Base-by-base conservation (phyloP, 2,113 vertebrate genomes). In the Himantopus leucocephalus region DNA sequence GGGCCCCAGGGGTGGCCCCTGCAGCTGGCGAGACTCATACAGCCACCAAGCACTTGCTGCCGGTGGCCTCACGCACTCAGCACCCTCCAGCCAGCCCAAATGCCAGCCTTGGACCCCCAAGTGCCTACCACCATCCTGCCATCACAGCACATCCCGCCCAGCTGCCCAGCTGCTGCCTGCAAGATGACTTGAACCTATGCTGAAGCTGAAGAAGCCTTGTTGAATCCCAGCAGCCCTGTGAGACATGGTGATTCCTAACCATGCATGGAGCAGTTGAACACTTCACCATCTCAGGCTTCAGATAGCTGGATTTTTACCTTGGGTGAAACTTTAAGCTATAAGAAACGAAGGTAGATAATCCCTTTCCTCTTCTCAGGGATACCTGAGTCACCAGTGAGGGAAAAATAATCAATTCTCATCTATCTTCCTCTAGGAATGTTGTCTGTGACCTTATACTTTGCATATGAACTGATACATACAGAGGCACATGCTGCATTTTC, bases 31-130 rank as follows among this genome's bases (percentile, higher is more conserved):
- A 52, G 29, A 47, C 39, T 72, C 76, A 47, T 7, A 56, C 14
- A 80, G 35, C 37, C n/a, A 74, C 35, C 14, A 50, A 68, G n/a
- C 21, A 39, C 45, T 26, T 71, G n/a, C 24, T 82, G 24, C 13
- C 0, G 1, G 15, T 19, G 27, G 35, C 10, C 12, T 58, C 10
- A 45, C 1, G 1, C 6, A 47, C 45, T 67, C 20, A 24, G 50
- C 34, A 34, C 13, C 41, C 37, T 77, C 41, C 41, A 82, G 43
- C 8, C n/a, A 90, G 64, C 45, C 45, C 64, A 56, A 18, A 81
- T 27, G 14, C 10, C 55, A 84, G 64, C n/a, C 50, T 21, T 19
- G 60, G 19, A 27, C n/a, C 10, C 39, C 16, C 2, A 2, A 48
- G 16, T 10, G 16, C 45, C 27, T 11, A 39, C 17, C 26, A 74